These are phyloP conservation scores for Pseudococcus jackbeardsleyi DNA, from an alignment of 2,888 invertebrate genomes.

Conservation along the genomic window DNA sequence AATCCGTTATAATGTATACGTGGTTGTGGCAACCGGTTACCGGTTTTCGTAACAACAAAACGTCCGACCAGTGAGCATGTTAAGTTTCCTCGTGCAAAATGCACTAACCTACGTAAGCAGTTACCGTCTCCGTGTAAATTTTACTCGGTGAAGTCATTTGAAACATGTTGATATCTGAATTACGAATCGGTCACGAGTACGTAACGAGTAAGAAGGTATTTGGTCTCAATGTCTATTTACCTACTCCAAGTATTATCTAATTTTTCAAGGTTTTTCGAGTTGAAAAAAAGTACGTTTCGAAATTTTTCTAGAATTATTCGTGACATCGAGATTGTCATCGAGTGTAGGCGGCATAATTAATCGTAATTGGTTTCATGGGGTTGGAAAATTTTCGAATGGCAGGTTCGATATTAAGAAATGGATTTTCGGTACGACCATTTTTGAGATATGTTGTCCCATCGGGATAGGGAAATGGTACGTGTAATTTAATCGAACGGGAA, in stretches of 20 bases:
- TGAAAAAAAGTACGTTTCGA: not conserved
- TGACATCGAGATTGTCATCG: not conserved
- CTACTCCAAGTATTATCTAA: not conserved
- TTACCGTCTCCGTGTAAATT: not conserved
- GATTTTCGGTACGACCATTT: not conserved
- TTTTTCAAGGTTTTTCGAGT: not conserved
- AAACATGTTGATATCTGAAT: not conserved
- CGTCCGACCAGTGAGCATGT: not conserved
- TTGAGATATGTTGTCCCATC: not conserved
- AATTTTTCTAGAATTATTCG: not conserved
- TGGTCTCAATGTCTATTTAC: not conserved
- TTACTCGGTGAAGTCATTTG: slow-evolving; percentile 1
- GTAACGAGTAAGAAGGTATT: not conserved
- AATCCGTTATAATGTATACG: not conserved
- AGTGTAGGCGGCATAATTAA: not conserved
- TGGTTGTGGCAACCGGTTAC: not conserved
- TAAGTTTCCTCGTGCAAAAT: not conserved
- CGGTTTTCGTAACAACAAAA: not conserved
- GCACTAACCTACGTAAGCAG: not conserved
- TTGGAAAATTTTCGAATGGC: not conserved
- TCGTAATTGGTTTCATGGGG: not conserved
- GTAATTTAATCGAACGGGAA: not conserved
- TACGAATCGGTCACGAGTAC: not conserved
- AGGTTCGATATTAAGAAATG: not conserved
- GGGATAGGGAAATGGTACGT: not conserved